Base-by-base conservation (phyloP, 2,113 vertebrate genomes). In the Urocitellus parryii region DNA sequence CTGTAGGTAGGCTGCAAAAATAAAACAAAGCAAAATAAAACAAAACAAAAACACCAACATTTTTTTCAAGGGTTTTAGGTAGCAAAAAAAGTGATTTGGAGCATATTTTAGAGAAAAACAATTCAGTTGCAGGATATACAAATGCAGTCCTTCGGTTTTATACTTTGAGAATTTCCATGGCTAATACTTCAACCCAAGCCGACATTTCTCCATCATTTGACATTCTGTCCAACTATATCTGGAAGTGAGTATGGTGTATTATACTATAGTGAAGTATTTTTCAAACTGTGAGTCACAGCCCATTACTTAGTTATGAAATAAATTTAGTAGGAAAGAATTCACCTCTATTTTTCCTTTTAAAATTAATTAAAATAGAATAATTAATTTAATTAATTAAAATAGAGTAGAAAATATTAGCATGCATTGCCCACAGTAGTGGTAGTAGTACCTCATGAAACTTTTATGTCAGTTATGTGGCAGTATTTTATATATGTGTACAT, bases 331-430 rank as follows among this genome's bases (percentile, higher is more conserved):
- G 51, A 92, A 95, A 94, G 79, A 7, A 65, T 0, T 0, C 14
- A 89, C 8, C 2, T 70, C 61, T 58, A 91, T 63, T 85, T 24
- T 37, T 6, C 20, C 18, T 39, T 61, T 58, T 45, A 45, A 45
- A 45, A 45, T 45, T 45, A 45, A 45, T 45, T 45, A 45, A 45
- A 45, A 45, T 45, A 45, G 45, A 45, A 8, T 45, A 45, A 45
- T 45, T 45, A 45, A 45, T 45, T 45, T 45, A 45, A 45, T 45
- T 45, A 45, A 45, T 45, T 45, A 45, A 45, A 89, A 80, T 39
- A 92, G 58, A 94, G n/a, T 83, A 92, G 70, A 88, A 93, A 81
- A 92, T 92, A 86, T 86, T 88, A 84, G 16, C 29, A 2, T 72
- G 0, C 24, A 78, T 78, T 92, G 6, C 5, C 27, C 37, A 89